phyloP scores from a whole-genome alignment of 2,113 vertebrate species.

The Spea multiplicata region DNA sequence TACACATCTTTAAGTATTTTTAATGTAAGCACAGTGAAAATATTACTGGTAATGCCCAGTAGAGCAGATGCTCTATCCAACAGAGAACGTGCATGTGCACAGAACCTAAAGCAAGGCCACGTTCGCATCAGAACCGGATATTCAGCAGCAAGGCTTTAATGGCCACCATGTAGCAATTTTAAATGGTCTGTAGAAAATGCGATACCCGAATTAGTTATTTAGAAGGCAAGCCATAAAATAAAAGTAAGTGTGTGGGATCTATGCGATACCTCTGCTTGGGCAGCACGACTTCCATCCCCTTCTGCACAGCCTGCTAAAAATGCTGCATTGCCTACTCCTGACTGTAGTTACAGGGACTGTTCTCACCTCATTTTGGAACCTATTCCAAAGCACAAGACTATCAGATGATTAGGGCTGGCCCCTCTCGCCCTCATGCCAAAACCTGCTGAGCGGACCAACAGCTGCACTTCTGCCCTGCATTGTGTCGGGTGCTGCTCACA shows the following conservation, averaged over 20 bases:
- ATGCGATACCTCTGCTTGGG: background rate
- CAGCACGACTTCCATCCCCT: background rate
- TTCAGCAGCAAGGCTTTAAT: no score
- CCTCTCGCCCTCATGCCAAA: slow-evolving; percentile 33
- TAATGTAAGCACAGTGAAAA: no score
- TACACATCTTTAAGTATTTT: no score
- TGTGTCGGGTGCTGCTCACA: slow-evolving; percentile 29
- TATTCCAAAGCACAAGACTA: slow-evolving; percentile 52
- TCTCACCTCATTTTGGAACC: slow-evolving; percentile 40
- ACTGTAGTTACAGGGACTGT: background rate
- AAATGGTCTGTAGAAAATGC: background rate
- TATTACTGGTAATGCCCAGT: no score
- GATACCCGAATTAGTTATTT: background rate
- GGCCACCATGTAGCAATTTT: no score
- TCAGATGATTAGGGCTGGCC: slow-evolving; percentile 52
- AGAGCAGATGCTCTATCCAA: no score
- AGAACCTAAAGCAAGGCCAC: no score
- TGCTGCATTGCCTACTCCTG: background rate
- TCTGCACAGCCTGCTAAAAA: background rate
- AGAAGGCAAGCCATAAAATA: background rate
- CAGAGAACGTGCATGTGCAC: no score
- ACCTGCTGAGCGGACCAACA: slow-evolving; percentile 40
- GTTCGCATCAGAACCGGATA: no score
- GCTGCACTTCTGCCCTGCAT: slow-evolving; percentile 41
- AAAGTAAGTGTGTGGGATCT: background rate